A percentile compares a stretch with the other conserved stretches of the same genome.
phyloP scores from a whole-genome alignment of 2,797 vertebrate genomes.

The Morus bassanus region DNA sequence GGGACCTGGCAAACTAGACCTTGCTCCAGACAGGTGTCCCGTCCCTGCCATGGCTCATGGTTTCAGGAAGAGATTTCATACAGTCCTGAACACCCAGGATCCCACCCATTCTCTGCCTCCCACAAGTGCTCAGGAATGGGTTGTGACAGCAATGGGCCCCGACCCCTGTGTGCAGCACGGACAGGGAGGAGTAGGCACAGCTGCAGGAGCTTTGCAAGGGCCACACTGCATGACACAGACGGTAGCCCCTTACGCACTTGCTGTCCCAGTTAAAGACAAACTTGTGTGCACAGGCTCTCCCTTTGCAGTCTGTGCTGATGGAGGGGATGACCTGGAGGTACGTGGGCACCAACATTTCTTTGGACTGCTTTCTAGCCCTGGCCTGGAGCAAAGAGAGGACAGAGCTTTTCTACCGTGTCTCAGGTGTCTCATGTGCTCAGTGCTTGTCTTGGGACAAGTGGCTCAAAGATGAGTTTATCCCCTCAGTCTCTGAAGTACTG shows the following conservation, averaged over 20 bases:
- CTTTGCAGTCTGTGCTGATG: neutral
- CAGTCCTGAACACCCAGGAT: neutral
- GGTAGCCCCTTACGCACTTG: neutral
- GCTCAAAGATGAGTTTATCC: neutral
- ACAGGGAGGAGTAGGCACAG: neutral
- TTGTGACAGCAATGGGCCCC: neutral
- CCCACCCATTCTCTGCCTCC: neutral
- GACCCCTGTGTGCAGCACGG: neutral
- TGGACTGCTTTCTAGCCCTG: neutral
- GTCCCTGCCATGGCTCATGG: neutral
- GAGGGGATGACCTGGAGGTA: neutral
- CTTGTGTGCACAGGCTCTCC: neutral
- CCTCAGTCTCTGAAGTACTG: neutral
- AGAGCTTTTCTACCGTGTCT: neutral
- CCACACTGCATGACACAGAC: rapidly evolving
- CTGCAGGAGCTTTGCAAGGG: neutral
- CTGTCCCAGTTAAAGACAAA: neutral
- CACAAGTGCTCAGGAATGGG: neutral
- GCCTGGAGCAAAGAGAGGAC: neutral
- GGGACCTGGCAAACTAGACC: neutral
- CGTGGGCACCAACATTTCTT: neutral
- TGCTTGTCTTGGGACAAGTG: neutral
- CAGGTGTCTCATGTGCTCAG: neutral
- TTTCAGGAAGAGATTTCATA: neutral
- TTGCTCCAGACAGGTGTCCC: neutral